Evolutionary conservation across 1,140 invertebrate species (phyloP).

Genomic region (Cydia pomonella): DNA sequence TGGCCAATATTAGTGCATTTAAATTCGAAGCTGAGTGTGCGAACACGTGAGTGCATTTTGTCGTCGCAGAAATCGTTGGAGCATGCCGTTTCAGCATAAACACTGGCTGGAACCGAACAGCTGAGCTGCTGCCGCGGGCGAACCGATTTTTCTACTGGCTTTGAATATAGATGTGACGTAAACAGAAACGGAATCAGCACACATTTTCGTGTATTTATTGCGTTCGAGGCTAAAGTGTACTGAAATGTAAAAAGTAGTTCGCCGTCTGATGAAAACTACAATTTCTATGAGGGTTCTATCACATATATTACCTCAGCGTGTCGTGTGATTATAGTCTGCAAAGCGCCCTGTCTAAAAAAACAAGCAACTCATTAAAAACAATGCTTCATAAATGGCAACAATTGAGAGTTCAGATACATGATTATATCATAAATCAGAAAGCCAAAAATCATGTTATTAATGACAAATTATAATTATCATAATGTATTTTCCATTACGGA

Average conservation of each 20-base stretch:
- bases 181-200: slow-evolving; percentile 24
- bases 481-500: no score
- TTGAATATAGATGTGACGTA: slow-evolving; percentile 29
- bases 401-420: no score
- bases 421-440: no score
- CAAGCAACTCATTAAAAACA: no score
- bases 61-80: slow-evolving; percentile 61
- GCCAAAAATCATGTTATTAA: no score
- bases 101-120: slow-evolving; percentile 50
- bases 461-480: no score
- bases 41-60: slow-evolving; percentile 70
- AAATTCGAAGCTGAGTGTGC: slow-evolving; percentile 50
- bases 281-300: no score
- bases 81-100: slow-evolving; percentile 52
- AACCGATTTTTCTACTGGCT: slow-evolving; percentile 25
- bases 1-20: slow-evolving; percentile 55
- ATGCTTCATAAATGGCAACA: no score
- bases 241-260: background rate
- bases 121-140: slow-evolving; percentile 40
- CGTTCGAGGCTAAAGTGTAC: background rate
- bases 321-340: no score
- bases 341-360: no score
- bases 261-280: background rate
- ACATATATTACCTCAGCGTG: no score
- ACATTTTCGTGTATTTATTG: slow-evolving; percentile 3